Percentiles rank a stretch among this genome's conserved stretches.
These are phyloP conservation scores for Scaptomyza graminum DNA, from an alignment of 1,140 invertebrate genomes.

Conservation along the genomic window DNA sequence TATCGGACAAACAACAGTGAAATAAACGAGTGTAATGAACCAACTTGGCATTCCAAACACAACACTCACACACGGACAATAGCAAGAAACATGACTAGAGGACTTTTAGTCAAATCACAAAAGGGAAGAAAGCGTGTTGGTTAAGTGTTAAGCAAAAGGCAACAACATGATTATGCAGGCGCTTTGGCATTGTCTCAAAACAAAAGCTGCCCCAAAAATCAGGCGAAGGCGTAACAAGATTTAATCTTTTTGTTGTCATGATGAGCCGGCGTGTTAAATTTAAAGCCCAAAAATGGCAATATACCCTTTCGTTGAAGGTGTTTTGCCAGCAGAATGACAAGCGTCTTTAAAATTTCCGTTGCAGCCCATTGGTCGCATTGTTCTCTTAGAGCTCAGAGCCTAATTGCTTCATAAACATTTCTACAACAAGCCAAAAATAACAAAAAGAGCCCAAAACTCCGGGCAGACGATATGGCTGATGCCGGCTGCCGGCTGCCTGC, in stretches of 20 bases:
- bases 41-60: slow-evolving; percentile 24
- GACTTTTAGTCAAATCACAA: slow-evolving; percentile 36
- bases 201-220: slow-evolving; percentile 55
- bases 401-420: slow-evolving; percentile 82
- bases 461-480: background rate
- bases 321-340: slow-evolving; percentile 36
- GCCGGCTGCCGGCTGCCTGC: too few relatives aligned
- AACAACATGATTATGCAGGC: slow-evolving; percentile 39
- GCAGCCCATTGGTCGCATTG: slow-evolving; percentile 78
- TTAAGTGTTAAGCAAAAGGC: slow-evolving; percentile 28
- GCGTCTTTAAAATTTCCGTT: slow-evolving; percentile 68
- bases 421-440: slow-evolving; percentile 64
- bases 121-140: background rate
- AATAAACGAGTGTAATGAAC: slow-evolving; percentile 35
- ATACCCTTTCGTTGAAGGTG: slow-evolving; percentile 54
- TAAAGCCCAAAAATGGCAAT: slow-evolving; percentile 48
- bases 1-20: background rate
- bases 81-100: slow-evolving; percentile 47
- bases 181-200: slow-evolving; percentile 24
- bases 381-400: slow-evolving; percentile 70
- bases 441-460: slow-evolving; percentile 55
- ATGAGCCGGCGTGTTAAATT: slow-evolving; percentile 69
- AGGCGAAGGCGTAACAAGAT: slow-evolving; percentile 72
- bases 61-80: background rate
- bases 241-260: slow-evolving; percentile 76